Conservation (phyloP, 2,113 vertebrate genomes). For the Notechis scutatus region DNA sequence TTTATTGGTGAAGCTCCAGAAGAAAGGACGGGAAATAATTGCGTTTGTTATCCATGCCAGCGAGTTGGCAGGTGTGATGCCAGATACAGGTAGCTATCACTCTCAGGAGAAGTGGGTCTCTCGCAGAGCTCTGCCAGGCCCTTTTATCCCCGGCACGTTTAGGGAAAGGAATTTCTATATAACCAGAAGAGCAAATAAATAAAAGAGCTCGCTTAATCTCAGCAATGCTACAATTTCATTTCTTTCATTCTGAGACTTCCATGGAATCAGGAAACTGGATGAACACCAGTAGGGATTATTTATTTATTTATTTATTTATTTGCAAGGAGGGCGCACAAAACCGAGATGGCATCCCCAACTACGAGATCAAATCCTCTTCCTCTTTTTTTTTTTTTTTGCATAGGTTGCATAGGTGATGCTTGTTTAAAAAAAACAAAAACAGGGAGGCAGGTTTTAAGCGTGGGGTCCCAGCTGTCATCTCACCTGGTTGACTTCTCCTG, state of each 20-base stretch:
- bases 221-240: slow-evolving; percentile 42
- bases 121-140: slow-evolving; percentile 33
- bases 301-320: no score
- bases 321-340: neutral
- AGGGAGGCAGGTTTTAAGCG: neutral
- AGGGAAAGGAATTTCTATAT: slow-evolving; percentile 34
- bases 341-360: neutral
- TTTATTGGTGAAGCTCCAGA: slow-evolving; percentile 39
- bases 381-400: neutral
- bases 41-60: slow-evolving; percentile 51
- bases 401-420: neutral
- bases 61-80: slow-evolving; percentile 39
- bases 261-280: neutral
- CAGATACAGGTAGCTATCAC: slow-evolving; percentile 58
- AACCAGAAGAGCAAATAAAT: slow-evolving; percentile 31
- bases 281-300: neutral
- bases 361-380: neutral
- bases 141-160: slow-evolving; percentile 53
- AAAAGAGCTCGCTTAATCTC: slow-evolving; percentile 49
- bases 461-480: neutral
- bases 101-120: slow-evolving; percentile 52
- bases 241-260: slow-evolving; percentile 23
- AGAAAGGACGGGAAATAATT: slow-evolving; percentile 55
- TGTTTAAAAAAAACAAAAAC: neutral
- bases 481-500: neutral